phyloP scores from a whole-genome alignment of 2,113 vertebrate species.

The Nettapus auritus region DNA sequence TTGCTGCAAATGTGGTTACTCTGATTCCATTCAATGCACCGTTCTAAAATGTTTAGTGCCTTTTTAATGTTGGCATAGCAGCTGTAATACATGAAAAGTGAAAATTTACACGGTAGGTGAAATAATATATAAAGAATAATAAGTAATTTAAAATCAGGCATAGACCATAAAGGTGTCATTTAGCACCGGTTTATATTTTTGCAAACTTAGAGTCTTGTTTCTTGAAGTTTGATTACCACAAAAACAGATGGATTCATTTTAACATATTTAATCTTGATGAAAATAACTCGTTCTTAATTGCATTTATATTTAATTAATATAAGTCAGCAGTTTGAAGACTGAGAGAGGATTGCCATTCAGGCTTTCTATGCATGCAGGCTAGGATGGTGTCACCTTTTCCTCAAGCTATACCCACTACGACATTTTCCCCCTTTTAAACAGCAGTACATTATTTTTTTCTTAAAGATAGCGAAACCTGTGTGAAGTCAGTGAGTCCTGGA shows the following conservation, averaged over 20 bases:
- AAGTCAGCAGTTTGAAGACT: neutral
- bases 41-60: neutral
- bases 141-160: neutral
- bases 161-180: neutral
- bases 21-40: neutral
- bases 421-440: neutral
- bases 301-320: slow-evolving; percentile 21
- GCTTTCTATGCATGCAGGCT: neutral
- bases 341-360: neutral
- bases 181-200: slow-evolving; percentile 36
- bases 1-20: neutral
- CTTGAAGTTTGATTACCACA: neutral
- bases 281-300: neutral
- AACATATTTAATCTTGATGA: neutral
- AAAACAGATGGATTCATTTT: neutral
- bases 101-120: neutral
- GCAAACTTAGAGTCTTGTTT: neutral
- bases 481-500: neutral
- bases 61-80: neutral
- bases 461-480: neutral
- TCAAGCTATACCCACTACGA: neutral
- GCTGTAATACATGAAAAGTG: neutral
- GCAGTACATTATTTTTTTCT: neutral
- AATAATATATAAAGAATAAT: neutral
- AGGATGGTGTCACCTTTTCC: neutral